These are phyloP conservation scores for Scaptomyza montana DNA, from an alignment of 1,140 invertebrate species.

Conservation along the genomic window DNA sequence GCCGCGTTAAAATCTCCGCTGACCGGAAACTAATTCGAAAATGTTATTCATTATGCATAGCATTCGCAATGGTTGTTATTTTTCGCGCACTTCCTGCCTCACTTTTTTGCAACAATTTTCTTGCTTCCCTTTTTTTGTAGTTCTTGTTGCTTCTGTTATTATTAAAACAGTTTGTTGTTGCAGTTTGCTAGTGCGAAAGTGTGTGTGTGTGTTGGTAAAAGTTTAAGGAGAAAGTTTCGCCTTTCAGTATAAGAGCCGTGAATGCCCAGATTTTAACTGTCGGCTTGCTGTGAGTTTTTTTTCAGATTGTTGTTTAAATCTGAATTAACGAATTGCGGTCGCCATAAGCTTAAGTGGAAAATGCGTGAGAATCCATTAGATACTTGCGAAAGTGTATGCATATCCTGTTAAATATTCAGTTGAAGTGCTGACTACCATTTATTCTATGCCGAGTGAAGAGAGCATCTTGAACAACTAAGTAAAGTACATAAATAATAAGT, in stretches of 20 bases:
- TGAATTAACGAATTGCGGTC: conserved; percentile 59
- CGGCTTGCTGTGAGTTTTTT: conserved; percentile 62
- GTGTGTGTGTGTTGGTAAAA: conserved; percentile 39
- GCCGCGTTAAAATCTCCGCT: conserved; percentile 75
- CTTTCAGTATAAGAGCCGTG: conserved; percentile 28
- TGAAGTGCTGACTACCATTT: conserved; percentile 11
- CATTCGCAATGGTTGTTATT: conserved; percentile 50
- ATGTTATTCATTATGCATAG: conserved; percentile 80
- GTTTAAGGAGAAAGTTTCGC: conserved; percentile 63
- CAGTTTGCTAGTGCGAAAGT: conserved; percentile 39
- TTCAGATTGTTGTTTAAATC: conserved; percentile 75
- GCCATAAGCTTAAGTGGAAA: conserved; percentile 45
- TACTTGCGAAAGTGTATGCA: not conserved
- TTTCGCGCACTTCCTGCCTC: conserved; percentile 65
- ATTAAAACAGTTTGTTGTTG: conserved; percentile 62
- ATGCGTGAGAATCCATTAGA: conserved; percentile 38
- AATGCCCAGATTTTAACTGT: conserved; percentile 61
- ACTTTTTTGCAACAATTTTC: conserved; percentile 46
- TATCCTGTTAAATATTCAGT: not conserved
- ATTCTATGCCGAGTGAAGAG: conserved; percentile 45
- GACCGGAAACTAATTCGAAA: conserved; percentile 82
- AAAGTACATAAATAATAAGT: conserved; percentile 68
- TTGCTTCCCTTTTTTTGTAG: conserved; percentile 12
- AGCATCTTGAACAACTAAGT: conserved; percentile 39
- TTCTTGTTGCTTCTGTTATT: conserved; percentile 5